Evolutionary conservation across 2,113 vertebrate species (phyloP).

Genomic region (Thalassarche chlororhynchos): DNA sequence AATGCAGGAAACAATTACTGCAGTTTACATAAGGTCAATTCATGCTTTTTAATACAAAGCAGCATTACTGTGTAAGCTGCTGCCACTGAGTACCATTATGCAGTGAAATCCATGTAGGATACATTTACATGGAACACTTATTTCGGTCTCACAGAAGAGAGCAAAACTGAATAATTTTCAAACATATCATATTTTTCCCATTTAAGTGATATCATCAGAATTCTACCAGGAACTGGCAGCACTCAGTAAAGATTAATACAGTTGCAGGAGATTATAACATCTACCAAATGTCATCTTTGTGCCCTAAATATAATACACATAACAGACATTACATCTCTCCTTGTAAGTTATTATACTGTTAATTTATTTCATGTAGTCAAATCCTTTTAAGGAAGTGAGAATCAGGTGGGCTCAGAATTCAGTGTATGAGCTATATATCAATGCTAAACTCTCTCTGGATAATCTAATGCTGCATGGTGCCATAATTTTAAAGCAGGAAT

Average conservation of each 20-base stretch:
- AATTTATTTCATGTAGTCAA: neutral
- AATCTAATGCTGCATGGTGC: neutral
- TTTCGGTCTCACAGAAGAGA: neutral
- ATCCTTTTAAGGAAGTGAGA: neutral
- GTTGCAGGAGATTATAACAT: neutral
- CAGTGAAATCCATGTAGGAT: slow-evolving; percentile 1
- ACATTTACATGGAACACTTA: neutral
- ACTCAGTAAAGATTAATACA: neutral
- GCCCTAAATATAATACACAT: neutral
- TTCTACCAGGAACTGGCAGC: neutral
- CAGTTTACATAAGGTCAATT: slow-evolving; percentile 55
- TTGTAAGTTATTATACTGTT: neutral
- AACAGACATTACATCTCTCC: neutral
- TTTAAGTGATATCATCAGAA: neutral
- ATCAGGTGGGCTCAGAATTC: neutral
- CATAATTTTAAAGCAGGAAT: neutral
- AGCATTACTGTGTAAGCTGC: slow-evolving; percentile 17
- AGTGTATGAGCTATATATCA: neutral
- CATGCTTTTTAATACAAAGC: slow-evolving; percentile 39
- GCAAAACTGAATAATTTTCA: neutral
- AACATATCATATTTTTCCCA: neutral
- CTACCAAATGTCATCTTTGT: neutral
- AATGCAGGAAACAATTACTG: slow-evolving; percentile 28
- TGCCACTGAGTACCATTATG: slow-evolving; percentile 21
- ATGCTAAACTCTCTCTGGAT: neutral